phyloP scores from a whole-genome alignment of 2,113 vertebrate genomes.

The Pterocles orientalis region DNA sequence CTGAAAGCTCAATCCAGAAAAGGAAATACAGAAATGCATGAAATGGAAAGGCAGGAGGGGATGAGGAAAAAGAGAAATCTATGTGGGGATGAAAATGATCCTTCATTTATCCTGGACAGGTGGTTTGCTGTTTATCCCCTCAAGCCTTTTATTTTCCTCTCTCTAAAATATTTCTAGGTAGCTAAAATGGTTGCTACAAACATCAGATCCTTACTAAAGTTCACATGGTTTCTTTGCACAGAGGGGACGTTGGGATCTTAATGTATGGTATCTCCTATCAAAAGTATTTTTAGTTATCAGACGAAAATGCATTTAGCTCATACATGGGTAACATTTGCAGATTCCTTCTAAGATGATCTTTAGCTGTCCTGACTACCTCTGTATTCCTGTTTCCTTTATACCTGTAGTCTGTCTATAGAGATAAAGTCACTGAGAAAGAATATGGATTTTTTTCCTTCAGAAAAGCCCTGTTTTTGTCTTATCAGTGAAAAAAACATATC shows the following conservation, averaged over 20 bases:
- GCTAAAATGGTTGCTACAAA: not conserved
- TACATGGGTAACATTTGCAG: not conserved
- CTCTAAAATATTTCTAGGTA: not conserved
- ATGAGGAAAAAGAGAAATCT: not conserved
- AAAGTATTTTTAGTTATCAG: not conserved
- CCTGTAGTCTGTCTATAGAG: constrained; percentile 4
- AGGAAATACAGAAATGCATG: not conserved
- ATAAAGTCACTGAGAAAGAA: not conserved
- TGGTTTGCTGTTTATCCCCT: not conserved
- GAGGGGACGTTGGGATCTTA: not conserved
- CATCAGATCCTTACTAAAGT: not conserved
- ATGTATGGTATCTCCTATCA: not conserved
- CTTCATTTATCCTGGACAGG: not conserved
- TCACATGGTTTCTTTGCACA: not conserved
- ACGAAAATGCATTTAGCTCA: not conserved
- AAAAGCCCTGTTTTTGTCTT: constrained; percentile 17
- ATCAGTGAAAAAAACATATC: constrained; percentile 34
- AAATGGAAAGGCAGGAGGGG: not conserved
- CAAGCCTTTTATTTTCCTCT: not conserved
- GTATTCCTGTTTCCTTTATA: not conserved
- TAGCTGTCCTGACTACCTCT: not conserved
- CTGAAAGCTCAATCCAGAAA: not conserved
- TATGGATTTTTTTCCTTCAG: not conserved
- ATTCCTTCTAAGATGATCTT: not conserved
- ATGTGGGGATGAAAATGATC: not conserved